Conservation (phyloP, 64 coral and sea anemone genomes). For the Catalaphyllia jardinei region DNA sequence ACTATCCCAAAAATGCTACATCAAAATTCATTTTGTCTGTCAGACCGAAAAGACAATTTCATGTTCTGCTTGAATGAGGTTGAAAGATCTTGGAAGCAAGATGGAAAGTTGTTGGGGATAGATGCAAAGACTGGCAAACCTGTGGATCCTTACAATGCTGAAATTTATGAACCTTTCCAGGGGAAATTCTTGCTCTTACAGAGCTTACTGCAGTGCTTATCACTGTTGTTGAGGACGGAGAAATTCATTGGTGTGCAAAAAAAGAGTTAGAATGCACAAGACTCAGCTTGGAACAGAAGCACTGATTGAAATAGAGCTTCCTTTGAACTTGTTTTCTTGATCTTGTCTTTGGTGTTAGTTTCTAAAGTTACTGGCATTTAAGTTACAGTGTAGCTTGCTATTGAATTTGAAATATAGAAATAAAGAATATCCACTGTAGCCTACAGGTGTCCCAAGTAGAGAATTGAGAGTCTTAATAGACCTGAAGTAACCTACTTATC, state of each 20-base stretch:
- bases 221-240: constrained; percentile 76
- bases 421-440: no score
- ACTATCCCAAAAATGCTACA: constrained; percentile 55
- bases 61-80: constrained; percentile 28
- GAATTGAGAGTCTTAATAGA: no score
- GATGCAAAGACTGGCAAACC: constrained; percentile 45
- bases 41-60: constrained; percentile 42
- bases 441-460: no score
- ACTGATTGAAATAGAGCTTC: neutral
- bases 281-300: neutral
- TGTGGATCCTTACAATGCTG: constrained; percentile 20
- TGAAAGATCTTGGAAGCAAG: constrained; percentile 57
- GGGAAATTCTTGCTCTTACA: constrained; percentile 63
- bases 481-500: no score
- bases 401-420: no score
- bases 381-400: no score
- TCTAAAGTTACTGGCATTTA: no score
- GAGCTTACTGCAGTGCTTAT: constrained; percentile 62
- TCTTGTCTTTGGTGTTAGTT: no score
- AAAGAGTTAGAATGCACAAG: neutral
- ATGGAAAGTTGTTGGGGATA: constrained; percentile 55
- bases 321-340: no score
- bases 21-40: constrained; percentile 59
- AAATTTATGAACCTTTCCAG: constrained; percentile 69
- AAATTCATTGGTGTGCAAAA: constrained; percentile 54